phyloP scores from a whole-genome alignment of 2,113 vertebrate species.

The Pao palembangensis region DNA sequence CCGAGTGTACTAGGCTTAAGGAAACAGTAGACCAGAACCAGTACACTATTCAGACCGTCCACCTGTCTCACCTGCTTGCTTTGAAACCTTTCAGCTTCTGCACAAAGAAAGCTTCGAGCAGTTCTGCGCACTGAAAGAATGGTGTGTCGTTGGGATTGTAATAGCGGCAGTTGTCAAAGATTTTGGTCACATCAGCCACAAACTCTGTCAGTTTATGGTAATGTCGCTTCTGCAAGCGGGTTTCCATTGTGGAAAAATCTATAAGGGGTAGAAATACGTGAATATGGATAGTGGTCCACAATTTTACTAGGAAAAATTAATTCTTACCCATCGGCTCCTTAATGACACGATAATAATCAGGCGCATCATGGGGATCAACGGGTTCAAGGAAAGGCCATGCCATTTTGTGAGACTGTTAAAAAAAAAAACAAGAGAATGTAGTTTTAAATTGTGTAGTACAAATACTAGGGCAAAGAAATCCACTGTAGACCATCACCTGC shows the following conservation, averaged over 20 bases:
- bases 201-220: conserved; percentile 98
- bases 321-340: conserved; percentile 97
- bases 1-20: no score
- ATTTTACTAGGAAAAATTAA: neutral
- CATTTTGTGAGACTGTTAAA: conserved; percentile 91
- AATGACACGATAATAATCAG: conserved; percentile 97
- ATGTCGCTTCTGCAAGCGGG: conserved; percentile 88
- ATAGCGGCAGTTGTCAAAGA: conserved; percentile 99
- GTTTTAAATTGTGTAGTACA: neutral
- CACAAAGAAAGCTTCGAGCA: conserved; percentile 97
- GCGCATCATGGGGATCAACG: conserved; percentile 94
- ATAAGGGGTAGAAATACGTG: neutral
- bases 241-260: conserved; percentile 98
- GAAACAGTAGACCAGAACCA: neutral
- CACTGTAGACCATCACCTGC: neutral
- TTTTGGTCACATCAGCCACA: conserved; percentile 99
- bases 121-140: conserved; percentile 97
- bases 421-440: neutral
- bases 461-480: neutral
- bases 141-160: conserved; percentile 99
- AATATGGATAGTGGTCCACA: neutral
- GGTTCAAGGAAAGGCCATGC: conserved; percentile 98
- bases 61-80: conserved; percentile 88
- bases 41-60: neutral
- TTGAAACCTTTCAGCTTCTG: conserved; percentile 99